These are phyloP conservation scores for Cacoxenus indagator DNA, from an alignment of 2,888 invertebrate genomes.

Conservation along the genomic window DNA sequence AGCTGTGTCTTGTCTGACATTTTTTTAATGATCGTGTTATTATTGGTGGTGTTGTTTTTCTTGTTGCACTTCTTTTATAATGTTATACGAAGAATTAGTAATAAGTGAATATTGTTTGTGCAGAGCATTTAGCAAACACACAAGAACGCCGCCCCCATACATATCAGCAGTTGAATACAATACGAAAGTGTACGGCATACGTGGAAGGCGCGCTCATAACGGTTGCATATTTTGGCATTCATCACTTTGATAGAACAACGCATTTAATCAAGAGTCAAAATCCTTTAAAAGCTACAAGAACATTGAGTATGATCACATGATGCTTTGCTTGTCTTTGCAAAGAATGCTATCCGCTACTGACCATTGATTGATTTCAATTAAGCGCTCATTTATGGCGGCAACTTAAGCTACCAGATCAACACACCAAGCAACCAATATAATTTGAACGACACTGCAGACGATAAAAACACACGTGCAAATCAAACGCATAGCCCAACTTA, in stretches of 20 bases:
- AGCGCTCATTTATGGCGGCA: slow-evolving; percentile 4
- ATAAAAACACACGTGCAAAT: background rate
- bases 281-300: no score
- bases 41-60: slow-evolving; percentile 20
- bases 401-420: background rate
- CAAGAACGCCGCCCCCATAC: no score
- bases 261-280: no score
- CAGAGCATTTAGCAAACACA: no score
- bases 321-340: background rate
- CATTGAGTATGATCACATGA: no score
- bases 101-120: slow-evolving; percentile 10
- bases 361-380: slow-evolving; percentile 14
- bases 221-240: no score
- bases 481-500: background rate
- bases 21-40: background rate
- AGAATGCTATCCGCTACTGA: background rate
- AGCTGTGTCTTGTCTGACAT: background rate
- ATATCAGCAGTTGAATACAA: no score
- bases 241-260: no score
- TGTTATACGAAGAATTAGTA: slow-evolving; percentile 24
- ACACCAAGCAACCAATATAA: background rate
- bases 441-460: background rate
- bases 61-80: slow-evolving; percentile 22
- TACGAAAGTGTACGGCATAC: no score
- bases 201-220: no score